Base-by-base conservation (phyloP, 2,113 vertebrate species). In the Odocoileus virginianus region DNA sequence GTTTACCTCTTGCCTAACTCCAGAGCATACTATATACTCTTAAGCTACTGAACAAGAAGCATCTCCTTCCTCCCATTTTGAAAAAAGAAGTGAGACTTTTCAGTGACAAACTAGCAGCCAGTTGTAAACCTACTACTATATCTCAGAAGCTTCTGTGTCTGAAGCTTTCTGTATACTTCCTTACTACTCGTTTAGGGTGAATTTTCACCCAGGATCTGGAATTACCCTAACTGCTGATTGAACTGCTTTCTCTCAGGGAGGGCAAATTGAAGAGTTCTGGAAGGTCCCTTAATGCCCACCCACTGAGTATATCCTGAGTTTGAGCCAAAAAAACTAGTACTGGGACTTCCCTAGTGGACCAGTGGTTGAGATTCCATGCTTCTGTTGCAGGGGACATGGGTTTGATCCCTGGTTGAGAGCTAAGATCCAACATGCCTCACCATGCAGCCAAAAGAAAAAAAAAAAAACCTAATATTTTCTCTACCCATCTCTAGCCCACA, bases 241-340 rank as follows among this genome's bases (percentile, higher is more conserved):
- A 97, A 98, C 95, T 97, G 92, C 98, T 98, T 98, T 97, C 98
- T 97, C 97, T 97, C 98, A 98, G 97, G 96, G 93, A 79, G 91
- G 94, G 93, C 97, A 97, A 97, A 94, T 96, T 96, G 94, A 0
- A 67, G 97, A 96, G 96, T 97, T 97, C 95, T 98, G 96, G 98
- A 98, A 95, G 89, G 95, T 96, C 97, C 98, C 96, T 98, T 98
- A 98, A 98, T 98, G 97, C 98, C 98, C 57, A 90, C 74, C 98
- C 98, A 98, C 97, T 98, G 98, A 98, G 97, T 98, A 60, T 95
- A 98, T 98, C 97, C 98, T 98, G 98, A 98, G 94, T 97, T 94
- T 97, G 84, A 98, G 89, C 96, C 96, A 96, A 81, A 96, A 87
- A 94, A 55, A 91, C 82, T 79, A 81, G 27, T 97, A 96, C 98